A percentile compares a stretch with the other conserved stretches of the same genome.
Evolutionary conservation across 1,140 invertebrate species (phyloP).

Genomic region (Zaprionus davidi): DNA sequence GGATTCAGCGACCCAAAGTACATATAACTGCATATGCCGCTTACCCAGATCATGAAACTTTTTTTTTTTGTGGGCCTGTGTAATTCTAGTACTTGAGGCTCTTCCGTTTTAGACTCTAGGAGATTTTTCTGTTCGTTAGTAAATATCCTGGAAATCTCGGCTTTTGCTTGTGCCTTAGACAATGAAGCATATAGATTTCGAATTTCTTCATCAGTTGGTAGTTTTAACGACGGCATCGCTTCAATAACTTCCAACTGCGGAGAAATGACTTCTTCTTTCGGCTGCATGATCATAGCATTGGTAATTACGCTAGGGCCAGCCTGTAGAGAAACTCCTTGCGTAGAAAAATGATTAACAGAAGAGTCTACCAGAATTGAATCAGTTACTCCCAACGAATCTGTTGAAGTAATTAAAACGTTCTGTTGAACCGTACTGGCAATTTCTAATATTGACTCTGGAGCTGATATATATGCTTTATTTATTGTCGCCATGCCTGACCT

Average conservation of each 20-base stretch:
- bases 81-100: background rate
- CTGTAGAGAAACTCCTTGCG: background rate
- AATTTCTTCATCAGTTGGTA: constrained; percentile 85
- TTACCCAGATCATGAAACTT: too few relatives aligned
- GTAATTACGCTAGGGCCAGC: background rate
- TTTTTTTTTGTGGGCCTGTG: too few relatives aligned
- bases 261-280: background rate
- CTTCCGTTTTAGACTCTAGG: background rate
- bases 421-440: background rate
- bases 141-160: background rate
- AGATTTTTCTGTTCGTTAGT: background rate
- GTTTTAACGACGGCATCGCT: constrained; percentile 79
- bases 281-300: background rate
- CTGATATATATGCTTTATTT: background rate
- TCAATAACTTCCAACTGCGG: background rate
- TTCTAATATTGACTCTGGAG: background rate
- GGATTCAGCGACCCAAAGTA: too few relatives aligned
- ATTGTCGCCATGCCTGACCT: constrained; percentile 88
- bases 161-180: constrained; percentile 51
- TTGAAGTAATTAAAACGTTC: background rate
- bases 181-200: constrained; percentile 84
- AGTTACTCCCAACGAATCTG: background rate
- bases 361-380: background rate
- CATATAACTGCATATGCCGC: too few relatives aligned
- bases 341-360: background rate